A percentile compares a stretch with the other conserved stretches of the same genome.
Conservation (phyloP, 1,140 invertebrate genomes). For the Teleogryllus occipitalis region DNA sequence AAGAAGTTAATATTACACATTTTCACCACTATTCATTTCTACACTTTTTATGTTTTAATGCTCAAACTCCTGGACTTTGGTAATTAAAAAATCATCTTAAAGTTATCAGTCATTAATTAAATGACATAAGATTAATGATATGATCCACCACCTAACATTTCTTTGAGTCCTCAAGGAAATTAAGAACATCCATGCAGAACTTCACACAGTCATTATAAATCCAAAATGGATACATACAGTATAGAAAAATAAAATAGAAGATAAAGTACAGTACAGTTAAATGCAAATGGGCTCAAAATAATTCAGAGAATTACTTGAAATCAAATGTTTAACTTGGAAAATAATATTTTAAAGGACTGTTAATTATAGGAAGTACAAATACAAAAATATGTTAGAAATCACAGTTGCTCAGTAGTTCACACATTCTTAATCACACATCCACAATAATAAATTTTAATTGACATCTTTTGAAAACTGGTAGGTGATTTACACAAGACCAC, state of each 20-base stretch:
- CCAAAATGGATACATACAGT: neutral
- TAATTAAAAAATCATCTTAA: neutral
- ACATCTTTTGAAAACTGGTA: neutral
- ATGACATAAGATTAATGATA: neutral
- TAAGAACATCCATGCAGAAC: neutral
- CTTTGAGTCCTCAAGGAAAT: neutral
- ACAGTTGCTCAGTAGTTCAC: too few relatives aligned
- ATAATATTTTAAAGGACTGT: too few relatives aligned
- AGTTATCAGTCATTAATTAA: neutral
- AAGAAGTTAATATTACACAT: too few relatives aligned
- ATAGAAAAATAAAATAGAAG: neutral
- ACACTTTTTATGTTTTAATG: neutral
- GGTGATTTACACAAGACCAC: neutral
- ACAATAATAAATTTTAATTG: neutral
- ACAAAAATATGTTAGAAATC: too few relatives aligned
- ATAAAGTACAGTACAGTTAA: too few relatives aligned
- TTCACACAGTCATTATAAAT: neutral
- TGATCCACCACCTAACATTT: neutral
- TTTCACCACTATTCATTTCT: too few relatives aligned
- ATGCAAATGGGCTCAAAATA: too few relatives aligned
- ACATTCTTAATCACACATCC: too few relatives aligned
- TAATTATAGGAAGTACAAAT: too few relatives aligned
- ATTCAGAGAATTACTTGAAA: too few relatives aligned
- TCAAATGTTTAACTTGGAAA: too few relatives aligned
- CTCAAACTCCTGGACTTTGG: neutral